These are phyloP conservation scores for Smutsia gigantea DNA, from an alignment of 2,797 vertebrate species.

Conservation along the genomic window DNA sequence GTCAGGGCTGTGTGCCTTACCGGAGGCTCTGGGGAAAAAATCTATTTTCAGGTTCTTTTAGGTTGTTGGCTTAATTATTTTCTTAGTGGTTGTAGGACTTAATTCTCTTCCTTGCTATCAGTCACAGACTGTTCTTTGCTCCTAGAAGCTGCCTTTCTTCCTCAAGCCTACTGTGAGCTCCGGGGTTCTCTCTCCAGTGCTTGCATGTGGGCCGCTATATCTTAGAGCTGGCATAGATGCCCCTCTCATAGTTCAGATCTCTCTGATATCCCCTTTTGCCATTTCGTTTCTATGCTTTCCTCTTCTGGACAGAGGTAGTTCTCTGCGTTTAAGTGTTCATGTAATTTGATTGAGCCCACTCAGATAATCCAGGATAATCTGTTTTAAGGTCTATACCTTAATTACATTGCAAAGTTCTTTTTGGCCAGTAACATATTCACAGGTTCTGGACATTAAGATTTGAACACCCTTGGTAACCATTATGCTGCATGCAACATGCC, in stretches of 20 bases:
- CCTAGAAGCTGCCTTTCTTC: not conserved
- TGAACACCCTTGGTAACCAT: not conserved
- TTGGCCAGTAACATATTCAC: not conserved
- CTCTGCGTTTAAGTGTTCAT: not conserved
- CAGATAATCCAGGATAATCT: not conserved
- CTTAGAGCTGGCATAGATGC: not conserved
- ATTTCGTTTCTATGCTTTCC: not conserved
- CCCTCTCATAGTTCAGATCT: not conserved
- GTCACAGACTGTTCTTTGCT: not conserved
- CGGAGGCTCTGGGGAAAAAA: not conserved
- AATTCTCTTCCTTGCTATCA: not conserved
- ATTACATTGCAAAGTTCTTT: not conserved
- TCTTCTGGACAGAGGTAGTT: not conserved
- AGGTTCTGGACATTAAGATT: not conserved
- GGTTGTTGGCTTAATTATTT: not conserved
- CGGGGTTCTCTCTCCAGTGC: not conserved
- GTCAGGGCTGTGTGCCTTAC: not conserved
- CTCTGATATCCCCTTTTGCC: not conserved
- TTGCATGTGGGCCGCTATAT: not conserved
- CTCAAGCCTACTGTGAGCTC: not conserved
- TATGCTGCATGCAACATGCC: not conserved
- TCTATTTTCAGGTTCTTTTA: not conserved
- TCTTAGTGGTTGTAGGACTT: not conserved
- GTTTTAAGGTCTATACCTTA: not conserved
- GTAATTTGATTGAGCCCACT: not conserved